phyloP scores from a whole-genome alignment of 2,797 vertebrate genomes.

The Scolopax rusticola region DNA sequence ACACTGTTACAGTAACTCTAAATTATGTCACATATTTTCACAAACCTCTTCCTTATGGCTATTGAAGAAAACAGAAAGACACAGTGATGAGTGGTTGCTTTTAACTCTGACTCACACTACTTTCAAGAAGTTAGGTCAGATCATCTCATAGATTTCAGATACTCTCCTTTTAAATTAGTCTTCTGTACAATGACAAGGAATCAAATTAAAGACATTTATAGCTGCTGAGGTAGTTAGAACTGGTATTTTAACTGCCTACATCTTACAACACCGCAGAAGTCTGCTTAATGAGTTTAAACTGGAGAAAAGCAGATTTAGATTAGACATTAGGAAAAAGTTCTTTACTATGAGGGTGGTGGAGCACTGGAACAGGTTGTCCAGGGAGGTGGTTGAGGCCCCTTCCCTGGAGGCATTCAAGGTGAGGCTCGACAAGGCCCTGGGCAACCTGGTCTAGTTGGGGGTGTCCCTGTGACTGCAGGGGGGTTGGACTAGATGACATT shows the following conservation, averaged over 20 bases:
- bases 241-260: background rate
- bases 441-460: too few relatives aligned
- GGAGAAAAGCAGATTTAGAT: too few relatives aligned
- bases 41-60: background rate
- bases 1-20: background rate
- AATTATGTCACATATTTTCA: background rate
- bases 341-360: too few relatives aligned
- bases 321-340: too few relatives aligned
- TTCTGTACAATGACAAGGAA: background rate
- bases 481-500: too few relatives aligned
- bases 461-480: too few relatives aligned
- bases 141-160: background rate
- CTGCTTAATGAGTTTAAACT: background rate
- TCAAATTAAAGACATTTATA: background rate
- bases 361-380: too few relatives aligned
- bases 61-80: background rate
- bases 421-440: too few relatives aligned
- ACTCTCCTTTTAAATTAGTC: background rate
- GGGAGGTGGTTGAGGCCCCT: too few relatives aligned
- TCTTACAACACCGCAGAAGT: background rate
- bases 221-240: background rate
- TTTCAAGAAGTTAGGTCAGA: background rate
- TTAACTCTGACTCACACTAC: background rate
- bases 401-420: too few relatives aligned
- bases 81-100: background rate